Percentiles rank a stretch among this genome's conserved stretches.
Evolutionary conservation across 2,888 invertebrate genomes (phyloP).

Genomic region (Platycheirus rosarum): DNA sequence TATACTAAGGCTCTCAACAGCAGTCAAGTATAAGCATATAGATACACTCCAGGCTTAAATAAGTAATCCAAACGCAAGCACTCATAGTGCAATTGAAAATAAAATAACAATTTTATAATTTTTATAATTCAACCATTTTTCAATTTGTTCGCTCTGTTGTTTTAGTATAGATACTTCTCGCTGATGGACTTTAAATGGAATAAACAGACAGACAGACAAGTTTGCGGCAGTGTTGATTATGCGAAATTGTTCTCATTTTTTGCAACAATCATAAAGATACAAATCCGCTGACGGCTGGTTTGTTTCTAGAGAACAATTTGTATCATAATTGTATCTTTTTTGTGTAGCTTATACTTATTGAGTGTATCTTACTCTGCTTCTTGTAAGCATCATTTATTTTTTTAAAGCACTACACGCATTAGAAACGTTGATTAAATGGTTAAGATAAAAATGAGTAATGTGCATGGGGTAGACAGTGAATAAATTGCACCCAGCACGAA

Average conservation of each 20-base stretch:
- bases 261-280: background rate
- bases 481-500: slow-evolving; percentile 41
- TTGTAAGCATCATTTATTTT: slow-evolving; percentile 20
- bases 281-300: background rate
- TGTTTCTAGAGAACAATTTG: slow-evolving; percentile 57
- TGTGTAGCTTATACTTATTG: slow-evolving; percentile 43
- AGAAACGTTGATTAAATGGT: slow-evolving; percentile 67
- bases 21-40: background rate
- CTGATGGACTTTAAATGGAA: background rate
- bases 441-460: slow-evolving; percentile 70
- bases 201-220: slow-evolving; percentile 36
- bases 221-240: slow-evolving; percentile 51
- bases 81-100: slow-evolving; percentile 43
- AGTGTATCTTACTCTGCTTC: slow-evolving; percentile 44
- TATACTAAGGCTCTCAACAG: slow-evolving; percentile 1
- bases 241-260: slow-evolving; percentile 44
- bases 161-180: background rate
- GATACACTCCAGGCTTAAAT: background rate
- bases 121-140: slow-evolving; percentile 62
- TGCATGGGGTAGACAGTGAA: slow-evolving; percentile 31
- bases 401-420: slow-evolving; percentile 50
- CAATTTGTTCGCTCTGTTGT: slow-evolving; percentile 32
- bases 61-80: slow-evolving; percentile 19
- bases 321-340: slow-evolving; percentile 52
- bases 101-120: slow-evolving; percentile 64